Evolutionary conservation across 2,113 vertebrate species (phyloP).

Genomic region (Callaeas wilsoni): DNA sequence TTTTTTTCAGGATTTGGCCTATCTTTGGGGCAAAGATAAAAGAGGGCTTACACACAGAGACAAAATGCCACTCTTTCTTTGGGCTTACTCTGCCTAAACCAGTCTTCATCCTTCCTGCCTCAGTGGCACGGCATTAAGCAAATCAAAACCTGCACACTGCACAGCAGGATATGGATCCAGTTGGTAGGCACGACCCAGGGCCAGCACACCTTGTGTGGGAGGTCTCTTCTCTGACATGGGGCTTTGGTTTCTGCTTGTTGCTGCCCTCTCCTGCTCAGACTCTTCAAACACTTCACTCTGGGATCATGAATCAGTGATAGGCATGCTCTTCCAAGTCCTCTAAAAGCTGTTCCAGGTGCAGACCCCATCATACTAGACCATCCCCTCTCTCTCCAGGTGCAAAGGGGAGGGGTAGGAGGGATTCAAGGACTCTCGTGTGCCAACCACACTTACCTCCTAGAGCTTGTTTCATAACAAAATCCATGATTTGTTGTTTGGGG

Average conservation of each 20-base stretch:
- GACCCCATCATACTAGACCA: neutral
- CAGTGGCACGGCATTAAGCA: neutral
- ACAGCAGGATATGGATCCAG: neutral
- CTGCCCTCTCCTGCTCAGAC: constrained; percentile 15
- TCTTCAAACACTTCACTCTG: neutral
- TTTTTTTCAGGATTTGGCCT: neutral
- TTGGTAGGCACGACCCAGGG: neutral
- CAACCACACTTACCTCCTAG: constrained; percentile 82
- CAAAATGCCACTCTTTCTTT: neutral
- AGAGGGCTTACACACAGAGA: neutral
- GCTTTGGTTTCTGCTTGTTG: neutral
- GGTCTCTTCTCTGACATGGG: neutral
- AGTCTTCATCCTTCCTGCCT: neutral
- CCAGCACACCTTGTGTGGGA: neutral
- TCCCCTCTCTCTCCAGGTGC: neutral
- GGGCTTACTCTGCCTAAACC: neutral
- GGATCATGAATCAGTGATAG: neutral
- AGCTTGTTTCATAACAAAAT: constrained; percentile 96
- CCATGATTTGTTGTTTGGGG: constrained; percentile 78
- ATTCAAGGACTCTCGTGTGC: neutral
- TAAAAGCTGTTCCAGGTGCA: neutral
- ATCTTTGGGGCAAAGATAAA: neutral
- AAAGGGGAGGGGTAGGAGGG: neutral
- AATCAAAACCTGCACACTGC: neutral
- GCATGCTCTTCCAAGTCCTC: neutral